A percentile compares a stretch with the other conserved stretches of the same genome.
phyloP scores from a whole-genome alignment of 2,113 vertebrate species.

The Nesoenas mayeri region DNA sequence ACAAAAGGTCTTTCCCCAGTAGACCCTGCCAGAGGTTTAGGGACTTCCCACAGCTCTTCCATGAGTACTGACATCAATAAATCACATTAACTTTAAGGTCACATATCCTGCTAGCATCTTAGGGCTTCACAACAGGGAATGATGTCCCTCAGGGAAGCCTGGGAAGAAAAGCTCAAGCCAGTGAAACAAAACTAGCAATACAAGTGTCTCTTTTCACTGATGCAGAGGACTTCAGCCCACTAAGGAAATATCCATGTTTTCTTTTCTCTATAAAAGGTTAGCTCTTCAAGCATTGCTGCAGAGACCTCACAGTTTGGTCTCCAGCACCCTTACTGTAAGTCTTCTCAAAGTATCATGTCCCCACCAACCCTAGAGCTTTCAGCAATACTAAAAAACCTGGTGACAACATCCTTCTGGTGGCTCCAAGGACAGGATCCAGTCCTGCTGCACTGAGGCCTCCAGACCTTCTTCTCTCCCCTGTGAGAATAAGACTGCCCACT shows the following conservation, averaged over 20 bases:
- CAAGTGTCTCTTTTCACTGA: background rate
- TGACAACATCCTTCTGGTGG: fast-evolving
- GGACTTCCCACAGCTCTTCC: background rate
- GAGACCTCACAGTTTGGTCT: background rate
- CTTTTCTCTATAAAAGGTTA: background rate
- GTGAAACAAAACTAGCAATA: background rate
- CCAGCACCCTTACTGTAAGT: background rate
- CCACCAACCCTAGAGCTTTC: background rate
- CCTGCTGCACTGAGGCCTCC: background rate
- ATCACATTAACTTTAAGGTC: background rate
- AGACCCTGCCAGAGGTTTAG: background rate
- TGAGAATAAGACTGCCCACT: background rate
- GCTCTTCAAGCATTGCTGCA: background rate
- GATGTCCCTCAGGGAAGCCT: background rate
- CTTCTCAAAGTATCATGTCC: background rate
- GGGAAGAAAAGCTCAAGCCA: background rate
- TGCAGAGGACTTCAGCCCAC: background rate
- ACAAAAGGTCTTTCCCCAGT: background rate
- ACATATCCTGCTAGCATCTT: background rate
- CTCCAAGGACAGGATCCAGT: background rate
- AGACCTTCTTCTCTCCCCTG: background rate
- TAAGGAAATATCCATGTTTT: background rate
- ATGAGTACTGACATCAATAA: background rate
- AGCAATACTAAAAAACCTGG: background rate
- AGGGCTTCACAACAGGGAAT: background rate